Base-by-base conservation (phyloP, 2,797 vertebrate species). In the Momotus momota region DNA sequence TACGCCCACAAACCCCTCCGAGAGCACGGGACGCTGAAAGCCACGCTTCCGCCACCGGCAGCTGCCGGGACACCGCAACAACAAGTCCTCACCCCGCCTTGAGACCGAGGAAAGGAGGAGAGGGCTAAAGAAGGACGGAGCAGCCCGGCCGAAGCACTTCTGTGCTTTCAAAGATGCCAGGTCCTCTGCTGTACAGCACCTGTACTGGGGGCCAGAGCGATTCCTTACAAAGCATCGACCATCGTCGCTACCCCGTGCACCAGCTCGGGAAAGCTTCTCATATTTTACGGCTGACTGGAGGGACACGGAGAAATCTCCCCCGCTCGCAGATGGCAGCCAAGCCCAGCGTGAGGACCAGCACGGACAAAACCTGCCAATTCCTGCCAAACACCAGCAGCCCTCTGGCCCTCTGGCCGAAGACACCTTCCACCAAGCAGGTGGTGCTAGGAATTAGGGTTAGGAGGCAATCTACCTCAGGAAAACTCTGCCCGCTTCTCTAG, bases 121-220 rank as follows among this genome's bases (percentile, higher is more conserved):
- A 26, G 54, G 51, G 26, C 26, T 46, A 1, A 22, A 40, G 58
- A 25, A 40, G 52, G 51, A 41, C 1, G 1, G 45, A 48, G 75
- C 54, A 52, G 20, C 38, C 22, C 51, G n/a, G 61, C 48, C 2
- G 33, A 33, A 64, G 67, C 14, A 7, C 14, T 40, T 38, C 7
- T 10, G 7, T 5, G 35, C 45, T 57, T 67, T 45, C 33, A 6
- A 61, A 49, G 29, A 12, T 15, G 8, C 49, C 3, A 9, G 27
- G 23, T 62, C 69, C 46, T 35, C 80, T 43, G 69, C 46, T 20
- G 17, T 14, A 25, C 1, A 74, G 38, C 41, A 41, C 21, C 25
- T 48, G 21, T 48, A 43, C 38, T 4, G 3, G 4, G 11, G 23
- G 35, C 72, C 82, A 51, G 15, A n/a, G 7, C 0, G 0, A 40